A percentile compares a stretch with the other conserved stretches of the same genome.
Conservation (phyloP, 2,888 invertebrate species). For the Pycnomerus fuliginosus region DNA sequence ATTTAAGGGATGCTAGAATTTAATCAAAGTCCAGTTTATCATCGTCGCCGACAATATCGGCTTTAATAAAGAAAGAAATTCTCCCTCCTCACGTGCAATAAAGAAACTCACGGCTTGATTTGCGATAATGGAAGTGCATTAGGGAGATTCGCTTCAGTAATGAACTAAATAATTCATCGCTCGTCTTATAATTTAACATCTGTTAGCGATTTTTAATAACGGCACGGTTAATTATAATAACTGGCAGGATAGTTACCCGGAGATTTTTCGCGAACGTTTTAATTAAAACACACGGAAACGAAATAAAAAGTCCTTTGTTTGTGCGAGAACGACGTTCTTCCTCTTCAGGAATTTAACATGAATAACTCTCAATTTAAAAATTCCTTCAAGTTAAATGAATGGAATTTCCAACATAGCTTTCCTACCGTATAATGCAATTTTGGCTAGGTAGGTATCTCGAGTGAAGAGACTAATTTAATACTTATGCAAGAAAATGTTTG, state of each 20-base stretch:
- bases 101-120: constrained; percentile 21
- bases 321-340: constrained; percentile 6
- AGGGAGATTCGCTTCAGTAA: constrained; percentile 18
- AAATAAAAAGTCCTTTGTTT: constrained; percentile 3
- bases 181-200: constrained; percentile 14
- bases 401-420: not conserved
- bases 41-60: constrained; percentile 5
- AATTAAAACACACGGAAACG: constrained; percentile 3
- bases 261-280: not conserved
- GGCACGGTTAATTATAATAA: constrained; percentile 8
- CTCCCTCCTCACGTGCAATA: constrained; percentile 8
- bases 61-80: constrained; percentile 19
- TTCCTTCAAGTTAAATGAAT: constrained; percentile 1
- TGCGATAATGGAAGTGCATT: constrained; percentile 26
- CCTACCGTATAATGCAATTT: not conserved
- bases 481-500: not conserved
- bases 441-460: not conserved
- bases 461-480: not conserved
- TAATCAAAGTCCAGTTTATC: no score
- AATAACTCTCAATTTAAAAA: constrained; percentile 9
- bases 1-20: no score
- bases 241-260: not conserved
- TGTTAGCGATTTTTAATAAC: constrained; percentile 17
- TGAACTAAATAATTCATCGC: constrained; percentile 22
- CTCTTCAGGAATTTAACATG: constrained; percentile 4